Evolutionary conservation across 2,888 invertebrate species (phyloP).

Genomic region (Lasioglossum leucozonium): DNA sequence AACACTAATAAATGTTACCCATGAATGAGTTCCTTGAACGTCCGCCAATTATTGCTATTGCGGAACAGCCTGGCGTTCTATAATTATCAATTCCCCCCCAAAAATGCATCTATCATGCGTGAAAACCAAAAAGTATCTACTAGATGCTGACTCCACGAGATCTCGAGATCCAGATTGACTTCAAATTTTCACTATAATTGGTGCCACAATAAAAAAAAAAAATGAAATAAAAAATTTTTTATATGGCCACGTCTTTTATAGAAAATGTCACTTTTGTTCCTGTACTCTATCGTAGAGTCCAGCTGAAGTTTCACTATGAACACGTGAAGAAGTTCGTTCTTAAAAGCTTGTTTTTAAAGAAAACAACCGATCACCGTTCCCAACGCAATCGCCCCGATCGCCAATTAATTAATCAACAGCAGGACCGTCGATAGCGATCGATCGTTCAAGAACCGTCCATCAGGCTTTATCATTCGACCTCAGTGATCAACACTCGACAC

Average conservation of each 20-base stretch:
- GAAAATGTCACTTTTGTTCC: not conserved
- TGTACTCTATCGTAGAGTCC: too few species aligned
- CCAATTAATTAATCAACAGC: not conserved
- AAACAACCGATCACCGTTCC: not conserved
- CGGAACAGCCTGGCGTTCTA: not conserved
- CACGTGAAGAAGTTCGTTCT: accelerated
- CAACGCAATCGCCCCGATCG: not conserved
- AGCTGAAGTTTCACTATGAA: not conserved
- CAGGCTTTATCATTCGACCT: not conserved
- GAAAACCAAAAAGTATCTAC: not conserved
- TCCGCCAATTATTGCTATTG: constrained; percentile 35
- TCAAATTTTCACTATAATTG: too few species aligned
- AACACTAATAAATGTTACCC: constrained; percentile 23
- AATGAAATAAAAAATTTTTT: too few species aligned
- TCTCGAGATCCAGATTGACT: not conserved
- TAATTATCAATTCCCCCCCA: not conserved
- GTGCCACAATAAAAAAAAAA: too few species aligned
- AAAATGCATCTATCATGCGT: not conserved
- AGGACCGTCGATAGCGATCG: constrained; percentile 8
- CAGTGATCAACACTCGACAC: not conserved
- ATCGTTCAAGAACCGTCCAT: constrained; percentile 5
- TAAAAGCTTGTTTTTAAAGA: not conserved
- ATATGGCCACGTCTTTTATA: not conserved
- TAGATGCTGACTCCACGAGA: not conserved
- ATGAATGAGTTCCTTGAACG: constrained; percentile 34